These are phyloP conservation scores for Pyrgus malvae DNA, from an alignment of 2,888 invertebrate species.

Conservation along the genomic window DNA sequence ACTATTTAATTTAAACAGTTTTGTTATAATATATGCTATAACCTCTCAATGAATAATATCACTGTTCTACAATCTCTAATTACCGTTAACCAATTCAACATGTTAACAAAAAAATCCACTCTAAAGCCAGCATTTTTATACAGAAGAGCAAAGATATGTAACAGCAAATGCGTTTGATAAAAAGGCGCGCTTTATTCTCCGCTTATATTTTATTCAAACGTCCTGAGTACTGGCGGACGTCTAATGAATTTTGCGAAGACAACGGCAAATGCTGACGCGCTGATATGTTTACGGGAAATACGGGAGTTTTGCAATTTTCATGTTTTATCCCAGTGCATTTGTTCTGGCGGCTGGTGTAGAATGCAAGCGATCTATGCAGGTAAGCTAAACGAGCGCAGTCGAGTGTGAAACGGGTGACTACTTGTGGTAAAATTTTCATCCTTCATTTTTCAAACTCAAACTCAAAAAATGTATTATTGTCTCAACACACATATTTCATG, in stretches of 20 bases:
- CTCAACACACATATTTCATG: no score
- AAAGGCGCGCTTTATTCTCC: conserved; percentile 65
- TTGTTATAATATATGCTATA: no score
- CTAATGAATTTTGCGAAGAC: conserved; percentile 67
- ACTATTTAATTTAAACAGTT: no score
- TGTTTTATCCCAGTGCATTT: neutral
- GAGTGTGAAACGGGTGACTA: neutral
- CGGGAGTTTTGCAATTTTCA: no score
- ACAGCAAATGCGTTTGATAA: conserved; percentile 75
- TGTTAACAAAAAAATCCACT: conserved; percentile 1
- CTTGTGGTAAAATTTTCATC: neutral
- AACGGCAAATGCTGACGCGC: conserved; percentile 43
- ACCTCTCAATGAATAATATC: no score
- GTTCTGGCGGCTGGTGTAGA: no score
- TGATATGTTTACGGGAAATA: conserved; percentile 28
- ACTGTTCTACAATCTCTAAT: neutral
- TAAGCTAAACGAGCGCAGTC: no score
- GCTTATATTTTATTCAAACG: conserved; percentile 72
- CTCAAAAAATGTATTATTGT: no score
- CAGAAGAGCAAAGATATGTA: conserved; percentile 60
- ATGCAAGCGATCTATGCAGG: no score
- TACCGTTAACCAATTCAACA: neutral
- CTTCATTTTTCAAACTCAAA: no score
- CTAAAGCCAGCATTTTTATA: neutral
- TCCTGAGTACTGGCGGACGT: conserved; percentile 53